Percentiles rank a stretch among this genome's conserved stretches.
These are phyloP conservation scores for Ochotona curzoniae DNA, from an alignment of 2,113 vertebrate genomes.

Conservation along the genomic window DNA sequence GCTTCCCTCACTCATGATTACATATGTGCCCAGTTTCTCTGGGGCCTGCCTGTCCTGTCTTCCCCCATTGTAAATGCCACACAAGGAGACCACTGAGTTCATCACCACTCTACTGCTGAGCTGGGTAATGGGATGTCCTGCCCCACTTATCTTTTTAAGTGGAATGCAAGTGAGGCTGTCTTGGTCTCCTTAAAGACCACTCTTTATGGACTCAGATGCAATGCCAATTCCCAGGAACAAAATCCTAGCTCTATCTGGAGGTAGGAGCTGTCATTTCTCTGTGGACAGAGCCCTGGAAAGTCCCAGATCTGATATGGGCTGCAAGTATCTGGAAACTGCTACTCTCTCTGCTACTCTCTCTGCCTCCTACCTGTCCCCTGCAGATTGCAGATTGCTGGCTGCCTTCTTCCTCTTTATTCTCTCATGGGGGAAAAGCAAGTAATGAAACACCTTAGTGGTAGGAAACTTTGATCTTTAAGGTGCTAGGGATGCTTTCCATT, in stretches of 20 bases:
- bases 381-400: not conserved
- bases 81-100: too few relatives aligned
- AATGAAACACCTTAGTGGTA: slow-evolving; percentile 71
- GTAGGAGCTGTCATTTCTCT: not conserved
- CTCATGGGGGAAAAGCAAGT: slow-evolving; percentile 42
- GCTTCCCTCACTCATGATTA: not conserved
- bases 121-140: not conserved
- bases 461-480: slow-evolving; percentile 58
- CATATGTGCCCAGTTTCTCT: not conserved
- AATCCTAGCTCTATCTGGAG: not conserved
- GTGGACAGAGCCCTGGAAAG: not conserved
- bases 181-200: not conserved
- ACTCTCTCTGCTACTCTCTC: not conserved
- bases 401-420: slow-evolving; percentile 23
- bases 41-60: not conserved
- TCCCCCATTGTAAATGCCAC: not conserved
- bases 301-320: not conserved
- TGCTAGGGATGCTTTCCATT: not conserved
- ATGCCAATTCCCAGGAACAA: not conserved
- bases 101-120: not conserved
- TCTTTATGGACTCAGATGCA: not conserved
- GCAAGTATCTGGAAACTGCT: not conserved
- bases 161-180: rapidly evolving
- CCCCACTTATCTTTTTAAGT: not conserved
- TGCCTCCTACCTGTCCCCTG: rapidly evolving